Base-by-base conservation (phyloP, 2,888 invertebrate genomes). In the Morinoia aosen region DNA sequence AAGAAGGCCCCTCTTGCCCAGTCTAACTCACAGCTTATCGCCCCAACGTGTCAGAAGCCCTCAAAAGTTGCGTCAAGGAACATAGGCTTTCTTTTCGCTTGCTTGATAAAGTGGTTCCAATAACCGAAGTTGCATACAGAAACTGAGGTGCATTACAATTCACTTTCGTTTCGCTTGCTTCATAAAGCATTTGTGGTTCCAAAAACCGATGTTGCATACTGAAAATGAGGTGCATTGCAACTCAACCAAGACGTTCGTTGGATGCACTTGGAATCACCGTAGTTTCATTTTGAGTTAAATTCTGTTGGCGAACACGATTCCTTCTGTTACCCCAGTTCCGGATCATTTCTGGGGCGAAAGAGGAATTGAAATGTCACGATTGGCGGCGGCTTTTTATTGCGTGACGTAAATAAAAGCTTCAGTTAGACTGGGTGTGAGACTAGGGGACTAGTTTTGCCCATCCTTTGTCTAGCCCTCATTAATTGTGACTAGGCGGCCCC, bases 381-480 rank as follows among this genome's bases (percentile, higher is more conserved):
- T 16, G 76, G 33, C 33, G 33, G 33, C 8, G 12, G 48, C 12
- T 61, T 33, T 19, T 10, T 76, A 19, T 76, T 76, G 33, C 76
- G 33, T 19, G 19, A 61, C 48, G 5, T 5, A 48, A 61, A 19
- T 8, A 2, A 76, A 33, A 76, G 76, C 76, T 76, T 33, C 8
- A 16, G 76, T 76, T 76, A 76, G 76, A 76, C 76, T 76, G 76
- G 76, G 76, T 76, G 25, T 76, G 76, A 19, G 25, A 76, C 76
- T 76, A 76, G 33, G 76, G 76, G 76, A 0, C 76, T 76, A 76
- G 76, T 76, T 76, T 61, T 76, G 76, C 33, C 76, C 19, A 76
- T 76, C 76, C 76, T 76, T 76, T 76, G 76, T 76, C 76, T 76
- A 76, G 33, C 76, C 76, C 76, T 76, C 76, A 76, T 76, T 76